Percentiles rank a stretch among this genome's conserved stretches.
phyloP scores from a whole-genome alignment of 37 sponge, comb jelly and placozoan species.

The Oscarella lobularis region DNA sequence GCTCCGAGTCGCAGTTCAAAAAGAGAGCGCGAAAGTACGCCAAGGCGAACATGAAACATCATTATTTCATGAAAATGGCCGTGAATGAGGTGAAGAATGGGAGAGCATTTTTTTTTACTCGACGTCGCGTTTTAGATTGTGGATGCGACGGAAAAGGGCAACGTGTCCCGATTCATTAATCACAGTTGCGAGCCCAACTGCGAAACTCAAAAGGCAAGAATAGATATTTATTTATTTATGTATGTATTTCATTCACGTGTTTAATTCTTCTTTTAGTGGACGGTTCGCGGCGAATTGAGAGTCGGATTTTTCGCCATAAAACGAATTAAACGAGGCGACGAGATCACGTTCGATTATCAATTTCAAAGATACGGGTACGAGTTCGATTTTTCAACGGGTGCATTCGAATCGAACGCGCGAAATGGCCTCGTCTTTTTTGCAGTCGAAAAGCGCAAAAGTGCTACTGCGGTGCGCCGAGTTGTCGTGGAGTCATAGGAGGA shows the following conservation, averaged over 20 bases:
- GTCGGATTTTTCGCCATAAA: conserved; percentile 88
- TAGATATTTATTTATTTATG: not conserved
- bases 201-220: conserved; percentile 92
- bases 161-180: conserved; percentile 87
- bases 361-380: conserved; percentile 92
- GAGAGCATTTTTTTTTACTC: conserved; percentile 97
- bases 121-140: conserved; percentile 83
- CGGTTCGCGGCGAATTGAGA: conserved; percentile 77
- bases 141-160: conserved; percentile 88
- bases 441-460: conserved; percentile 88
- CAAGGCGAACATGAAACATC: conserved; percentile 66
- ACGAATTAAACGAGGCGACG: conserved; percentile 43
- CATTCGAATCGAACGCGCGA: not conserved
- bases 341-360: conserved; percentile 94
- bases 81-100: conserved; percentile 82
- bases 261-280: conserved; percentile 68
- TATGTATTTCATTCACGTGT: not conserved
- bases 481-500: conserved; percentile 83
- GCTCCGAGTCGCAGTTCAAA: conserved; percentile 66
- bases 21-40: conserved; percentile 59
- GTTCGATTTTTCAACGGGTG: not conserved
- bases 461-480: conserved; percentile 85
- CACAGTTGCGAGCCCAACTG: conserved; percentile 99
- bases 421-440: not conserved
- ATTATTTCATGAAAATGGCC: conserved; percentile 96